Base-by-base conservation (phyloP, 2,888 invertebrate species). In the Cephus nigrinus region DNA sequence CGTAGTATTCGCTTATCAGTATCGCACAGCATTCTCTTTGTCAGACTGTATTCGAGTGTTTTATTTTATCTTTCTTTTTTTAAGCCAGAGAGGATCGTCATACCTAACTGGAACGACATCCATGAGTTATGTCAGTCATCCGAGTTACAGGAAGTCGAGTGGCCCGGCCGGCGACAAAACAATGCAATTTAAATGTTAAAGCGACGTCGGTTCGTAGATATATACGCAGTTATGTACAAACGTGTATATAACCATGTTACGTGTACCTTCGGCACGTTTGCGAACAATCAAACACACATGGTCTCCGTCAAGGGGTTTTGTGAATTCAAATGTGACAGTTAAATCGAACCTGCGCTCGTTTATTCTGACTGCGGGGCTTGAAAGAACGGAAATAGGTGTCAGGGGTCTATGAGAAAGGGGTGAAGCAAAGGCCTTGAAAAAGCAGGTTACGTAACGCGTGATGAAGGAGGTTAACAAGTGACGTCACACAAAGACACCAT, bases 171-270 rank as follows among this genome's bases (percentile, higher is more conserved):
- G 83, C 84, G 87, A 85, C 87, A 84, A 86, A 87, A 87, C 88
- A 87, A 87, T 88, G 87, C 86, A 88, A 87, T 87, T 88, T 88
- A 87, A 88, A 88, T 88, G 87, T 87, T 87, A 87, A 87, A 55
- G 23, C 40, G 40, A 55, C 40, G 23, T 55, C 40, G 23, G 40
- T 55, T 5, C 40, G 40, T 23, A 55, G 40, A 23, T 55, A 23
- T 55, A 55, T 23, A 55, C 2, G 40, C 23, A 23, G 40, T 55
- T 9, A 55, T 55, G 23, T 55, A 23, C 40, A 80, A 76, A 73
- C 76, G 74, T 76, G 9, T 55, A 55, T 23, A 55, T 55, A 55
- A 55, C 68, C 69, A 76, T 80, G 78, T 78, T 72, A 73, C 76
- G 79, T 74, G 69, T 76, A 73, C 68, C 40, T 33, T 72, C 74